phyloP scores from a whole-genome alignment of 2,113 vertebrate species.

The Craseonycteris thonglongyai region DNA sequence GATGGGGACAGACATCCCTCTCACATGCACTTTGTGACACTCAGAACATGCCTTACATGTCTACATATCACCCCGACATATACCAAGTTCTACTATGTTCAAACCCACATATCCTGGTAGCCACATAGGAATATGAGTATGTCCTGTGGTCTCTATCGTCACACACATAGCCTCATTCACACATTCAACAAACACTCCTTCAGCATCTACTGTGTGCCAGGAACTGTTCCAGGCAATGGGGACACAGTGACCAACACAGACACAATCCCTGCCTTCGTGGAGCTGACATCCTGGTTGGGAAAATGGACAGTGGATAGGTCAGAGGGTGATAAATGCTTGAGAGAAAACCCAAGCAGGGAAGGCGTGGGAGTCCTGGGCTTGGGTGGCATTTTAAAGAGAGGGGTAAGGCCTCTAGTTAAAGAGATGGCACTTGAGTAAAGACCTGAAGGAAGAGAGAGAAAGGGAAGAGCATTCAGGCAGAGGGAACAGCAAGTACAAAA shows the following conservation, averaged over 20 bases:
- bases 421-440: background rate
- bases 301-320: background rate
- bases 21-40: background rate
- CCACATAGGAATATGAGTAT: background rate
- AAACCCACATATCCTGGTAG: background rate
- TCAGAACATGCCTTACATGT: fast-evolving
- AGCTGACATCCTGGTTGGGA: background rate
- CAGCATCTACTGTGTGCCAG: background rate
- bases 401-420: background rate
- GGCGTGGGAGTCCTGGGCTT: background rate
- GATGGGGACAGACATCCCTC: background rate
- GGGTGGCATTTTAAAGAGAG: background rate
- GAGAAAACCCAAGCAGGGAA: background rate
- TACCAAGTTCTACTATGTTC: background rate
- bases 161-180: background rate
- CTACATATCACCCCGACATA: background rate
- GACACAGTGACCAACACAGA: background rate
- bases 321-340: background rate
- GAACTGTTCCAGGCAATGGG: background rate
- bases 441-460: background rate
- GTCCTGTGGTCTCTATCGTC: background rate
- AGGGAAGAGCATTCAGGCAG: background rate
- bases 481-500: background rate
- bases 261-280: background rate
- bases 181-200: background rate